Conservation (phyloP, 2,888 invertebrate genomes). For the Cantharis rustica region DNA sequence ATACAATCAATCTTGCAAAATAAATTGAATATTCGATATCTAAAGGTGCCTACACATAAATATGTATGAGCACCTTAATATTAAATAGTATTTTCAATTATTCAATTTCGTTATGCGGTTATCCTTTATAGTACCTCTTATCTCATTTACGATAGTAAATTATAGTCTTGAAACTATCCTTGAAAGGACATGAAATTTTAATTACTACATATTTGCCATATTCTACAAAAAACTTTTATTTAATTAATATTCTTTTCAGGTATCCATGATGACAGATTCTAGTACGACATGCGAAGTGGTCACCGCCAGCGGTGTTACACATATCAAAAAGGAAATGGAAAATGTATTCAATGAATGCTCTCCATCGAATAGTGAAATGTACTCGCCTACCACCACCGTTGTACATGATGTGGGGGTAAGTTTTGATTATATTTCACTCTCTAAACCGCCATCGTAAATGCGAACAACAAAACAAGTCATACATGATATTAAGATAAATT, state of each 20-base stretch:
- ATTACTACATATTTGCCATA: not conserved
- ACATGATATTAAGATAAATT: not conserved
- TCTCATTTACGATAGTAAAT: not conserved
- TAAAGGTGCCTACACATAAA: too few relatives aligned
- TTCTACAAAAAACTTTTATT: not conserved
- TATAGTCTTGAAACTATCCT: not conserved
- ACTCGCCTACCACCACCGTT: conserved; percentile 61
- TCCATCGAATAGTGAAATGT: conserved; percentile 61
- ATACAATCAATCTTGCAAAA: too few relatives aligned
- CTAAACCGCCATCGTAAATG: not conserved
- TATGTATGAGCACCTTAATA: too few relatives aligned
- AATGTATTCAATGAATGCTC: conserved; percentile 57
- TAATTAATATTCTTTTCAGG: conserved; percentile 56
- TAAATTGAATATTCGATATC: too few relatives aligned
- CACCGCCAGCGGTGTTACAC: conserved; percentile 40
- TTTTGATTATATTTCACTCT: conserved; percentile 38
- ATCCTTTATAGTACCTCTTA: too few relatives aligned
- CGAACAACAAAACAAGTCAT: not conserved
- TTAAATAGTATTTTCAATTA: too few relatives aligned
- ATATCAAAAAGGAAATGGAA: conserved; percentile 66
- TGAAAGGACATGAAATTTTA: not conserved
- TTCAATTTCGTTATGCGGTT: not conserved
- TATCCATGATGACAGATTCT: conserved; percentile 72
- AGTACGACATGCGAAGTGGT: conserved; percentile 44
- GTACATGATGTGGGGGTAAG: conserved; percentile 54